Evolutionary conservation across 2,113 vertebrate genomes (phyloP).

Genomic region (Lepisosteus oculatus): DNA sequence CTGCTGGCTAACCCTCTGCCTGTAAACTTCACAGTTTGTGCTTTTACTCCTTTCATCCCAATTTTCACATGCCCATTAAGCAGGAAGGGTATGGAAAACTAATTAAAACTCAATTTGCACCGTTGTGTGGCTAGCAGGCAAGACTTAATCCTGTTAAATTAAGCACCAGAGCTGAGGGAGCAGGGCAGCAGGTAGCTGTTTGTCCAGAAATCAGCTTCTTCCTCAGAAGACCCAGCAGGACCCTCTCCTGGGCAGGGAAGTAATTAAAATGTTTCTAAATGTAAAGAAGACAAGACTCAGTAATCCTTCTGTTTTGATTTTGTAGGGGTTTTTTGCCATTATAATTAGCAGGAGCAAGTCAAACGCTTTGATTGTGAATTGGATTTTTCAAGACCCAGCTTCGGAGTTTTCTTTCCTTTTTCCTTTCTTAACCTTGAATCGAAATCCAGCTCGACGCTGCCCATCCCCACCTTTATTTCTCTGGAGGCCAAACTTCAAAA

Average conservation of each 20-base stretch:
- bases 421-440: background rate
- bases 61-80: conserved; percentile 14
- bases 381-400: background rate
- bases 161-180: conserved; percentile 6
- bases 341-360: conserved; percentile 8
- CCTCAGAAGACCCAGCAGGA: conserved; percentile 2
- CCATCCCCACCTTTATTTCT: background rate
- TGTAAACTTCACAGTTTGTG: background rate
- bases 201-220: background rate
- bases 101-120: conserved; percentile 29
- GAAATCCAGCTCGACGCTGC: background rate
- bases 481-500: background rate
- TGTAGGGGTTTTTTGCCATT: background rate
- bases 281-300: conserved; percentile 19
- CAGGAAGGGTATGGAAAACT: conserved; percentile 7
- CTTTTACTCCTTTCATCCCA: conserved; percentile 7
- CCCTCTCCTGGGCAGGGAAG: conserved; percentile 10
- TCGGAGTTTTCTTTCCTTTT: background rate
- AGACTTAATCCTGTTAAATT: conserved; percentile 11
- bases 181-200: background rate
- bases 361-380: conserved; percentile 5
- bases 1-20: background rate
- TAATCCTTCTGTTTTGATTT: conserved; percentile 14
- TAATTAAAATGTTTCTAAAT: conserved; percentile 27
- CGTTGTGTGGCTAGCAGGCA: background rate